Percentiles rank a stretch among this genome's conserved stretches.
Evolutionary conservation across 2,797 vertebrate genomes (phyloP).

Genomic region (Platyrinchus mystaceus): DNA sequence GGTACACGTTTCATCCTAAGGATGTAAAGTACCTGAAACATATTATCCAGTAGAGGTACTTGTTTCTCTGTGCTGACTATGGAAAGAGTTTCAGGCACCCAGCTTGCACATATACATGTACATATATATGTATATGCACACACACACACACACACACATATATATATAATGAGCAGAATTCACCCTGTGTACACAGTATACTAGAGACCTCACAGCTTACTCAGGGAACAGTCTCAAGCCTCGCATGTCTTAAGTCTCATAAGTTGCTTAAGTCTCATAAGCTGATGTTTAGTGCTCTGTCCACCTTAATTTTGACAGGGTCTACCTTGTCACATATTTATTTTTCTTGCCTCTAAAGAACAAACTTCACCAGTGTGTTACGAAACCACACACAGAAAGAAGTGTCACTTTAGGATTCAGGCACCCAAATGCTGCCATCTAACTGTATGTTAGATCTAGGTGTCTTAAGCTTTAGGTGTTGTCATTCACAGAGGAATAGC

Average conservation of each 20-base stretch:
- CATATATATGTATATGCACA: not conserved
- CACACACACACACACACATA: not conserved
- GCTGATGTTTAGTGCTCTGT: not conserved
- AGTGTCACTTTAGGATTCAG: not conserved
- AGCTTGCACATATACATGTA: not conserved
- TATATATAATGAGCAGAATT: not conserved
- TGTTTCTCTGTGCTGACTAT: not conserved
- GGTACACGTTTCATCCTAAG: not conserved
- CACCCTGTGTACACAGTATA: not conserved
- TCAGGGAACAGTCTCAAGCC: too few relatives aligned
- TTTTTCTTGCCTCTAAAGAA: not conserved
- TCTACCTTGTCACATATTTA: not conserved
- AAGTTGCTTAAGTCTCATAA: not conserved
- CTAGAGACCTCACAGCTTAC: not conserved
- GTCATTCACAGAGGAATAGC: not conserved
- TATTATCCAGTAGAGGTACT: not conserved
- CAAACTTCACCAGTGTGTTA: not conserved
- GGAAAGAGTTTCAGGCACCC: not conserved
- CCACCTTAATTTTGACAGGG: not conserved
- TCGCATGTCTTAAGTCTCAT: too few relatives aligned
- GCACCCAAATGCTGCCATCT: not conserved
- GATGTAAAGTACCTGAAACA: not conserved
- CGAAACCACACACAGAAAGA: not conserved
- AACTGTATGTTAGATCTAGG: not conserved
- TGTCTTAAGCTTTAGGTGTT: not conserved